A percentile compares a stretch with the other conserved stretches of the same genome.
These are phyloP conservation scores for Gallirallus australis DNA, from an alignment of 2,797 vertebrate genomes.

Conservation along the genomic window DNA sequence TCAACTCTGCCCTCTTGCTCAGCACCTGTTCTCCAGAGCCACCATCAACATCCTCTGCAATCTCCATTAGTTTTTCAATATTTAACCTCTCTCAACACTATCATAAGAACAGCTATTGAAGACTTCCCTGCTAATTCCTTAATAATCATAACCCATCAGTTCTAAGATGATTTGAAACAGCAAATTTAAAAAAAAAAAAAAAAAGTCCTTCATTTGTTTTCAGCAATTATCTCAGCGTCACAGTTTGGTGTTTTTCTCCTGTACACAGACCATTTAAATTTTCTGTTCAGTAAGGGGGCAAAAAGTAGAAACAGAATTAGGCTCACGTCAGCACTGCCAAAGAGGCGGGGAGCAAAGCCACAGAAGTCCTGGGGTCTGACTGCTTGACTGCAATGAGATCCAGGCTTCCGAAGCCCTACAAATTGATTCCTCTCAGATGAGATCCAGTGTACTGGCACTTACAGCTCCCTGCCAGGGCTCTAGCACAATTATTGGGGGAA, in stretches of 20 bases:
- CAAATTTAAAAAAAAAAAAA: background rate
- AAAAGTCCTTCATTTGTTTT: background rate
- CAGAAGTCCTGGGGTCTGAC: background rate
- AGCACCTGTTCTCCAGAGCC: background rate
- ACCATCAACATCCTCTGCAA: background rate
- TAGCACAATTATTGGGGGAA: background rate
- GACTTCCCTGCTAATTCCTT: background rate
- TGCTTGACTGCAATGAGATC: conserved; percentile 5
- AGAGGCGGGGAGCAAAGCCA: background rate
- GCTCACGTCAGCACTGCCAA: background rate
- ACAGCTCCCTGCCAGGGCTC: background rate
- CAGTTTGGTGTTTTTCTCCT: background rate
- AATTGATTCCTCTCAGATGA: background rate
- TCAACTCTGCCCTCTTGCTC: background rate
- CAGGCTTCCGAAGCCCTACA: background rate
- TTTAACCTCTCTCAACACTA: background rate
- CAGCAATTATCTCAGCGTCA: background rate
- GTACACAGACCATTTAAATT: background rate
- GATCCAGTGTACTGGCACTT: background rate
- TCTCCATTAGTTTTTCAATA: background rate
- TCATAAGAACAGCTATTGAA: background rate
- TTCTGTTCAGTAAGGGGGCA: conserved; percentile 2
- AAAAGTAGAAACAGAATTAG: background rate
- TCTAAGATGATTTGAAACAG: background rate
- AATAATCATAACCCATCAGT: background rate